Base-by-base conservation (phyloP, 2,888 invertebrate species). In the Noctua janthina region DNA sequence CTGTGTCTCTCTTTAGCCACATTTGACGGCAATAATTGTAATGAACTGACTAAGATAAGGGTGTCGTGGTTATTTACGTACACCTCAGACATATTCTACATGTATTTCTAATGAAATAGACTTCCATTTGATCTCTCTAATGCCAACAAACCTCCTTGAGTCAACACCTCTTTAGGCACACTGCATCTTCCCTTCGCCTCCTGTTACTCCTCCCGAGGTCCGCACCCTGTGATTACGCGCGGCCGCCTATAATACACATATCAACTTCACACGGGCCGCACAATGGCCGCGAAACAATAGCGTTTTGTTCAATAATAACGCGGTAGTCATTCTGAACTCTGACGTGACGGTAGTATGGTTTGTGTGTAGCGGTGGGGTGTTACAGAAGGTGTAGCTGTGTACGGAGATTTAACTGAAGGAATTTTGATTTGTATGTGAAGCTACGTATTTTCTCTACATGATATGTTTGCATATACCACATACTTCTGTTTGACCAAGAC, bases 161-260 rank as follows among this genome's bases (percentile, higher is more conserved):
- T 29, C 17, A 6, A 1, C 15, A 17, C 49, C 8, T 46, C 66
- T 13, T 11, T 79, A 79, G 87, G 87, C 81, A 86, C 10, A 46
- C 49, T 68, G 0, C 0, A 13, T 2, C 11, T 13, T 43, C 17
- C 39, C 35, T n/a, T 11, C 62, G 39, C 54, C 64, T 68, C 39
- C 51, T 2, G n/a, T 68, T 64, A 56, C 13, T 69, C n/a, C 13
- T 54, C 62, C 79, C 23, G 76, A 56, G 66, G 69, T 62, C 72
- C 66, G 76, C 78, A 82, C 82, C 81, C 91, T 88, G 88, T 91
- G 83, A 92, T 88, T 91, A 90, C 78, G 54, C 64, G 87, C 86
- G 89, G 90, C 90, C 89, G 85, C 93, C 90, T 92, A 90, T 94
- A 95, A 95, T 94, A 94, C 94, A 94, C 94, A 93, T 94, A 95